A percentile compares a stretch with the other conserved stretches of the same genome.
Conservation (phyloP, 2,113 vertebrate species). For the Cottus gobio region DNA sequence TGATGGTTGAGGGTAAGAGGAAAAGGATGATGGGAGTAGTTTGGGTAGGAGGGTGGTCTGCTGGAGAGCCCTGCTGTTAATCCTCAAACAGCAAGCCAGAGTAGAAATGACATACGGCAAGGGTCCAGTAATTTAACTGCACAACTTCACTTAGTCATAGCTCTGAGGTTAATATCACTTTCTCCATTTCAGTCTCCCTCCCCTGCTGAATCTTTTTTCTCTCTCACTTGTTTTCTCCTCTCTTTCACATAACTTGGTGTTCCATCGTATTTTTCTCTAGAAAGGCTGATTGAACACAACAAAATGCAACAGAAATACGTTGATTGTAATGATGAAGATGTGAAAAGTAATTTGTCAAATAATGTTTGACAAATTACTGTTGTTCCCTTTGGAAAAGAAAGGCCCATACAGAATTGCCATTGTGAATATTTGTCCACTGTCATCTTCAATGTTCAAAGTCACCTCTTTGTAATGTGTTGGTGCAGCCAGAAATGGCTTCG, state of each 20-base stretch:
- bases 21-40: conserved; percentile 40
- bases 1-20: conserved; percentile 30
- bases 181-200: conserved; percentile 30
- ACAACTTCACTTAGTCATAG: conserved; percentile 55
- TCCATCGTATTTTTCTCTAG: background rate
- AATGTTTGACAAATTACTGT: too few species aligned
- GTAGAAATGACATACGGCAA: conserved; percentile 59
- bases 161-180: conserved; percentile 52
- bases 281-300: background rate
- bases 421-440: background rate
- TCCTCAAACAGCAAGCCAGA: conserved; percentile 62
- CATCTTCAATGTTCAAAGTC: background rate
- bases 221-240: background rate
- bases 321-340: conserved; percentile 1
- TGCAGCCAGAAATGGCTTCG: conserved; percentile 11
- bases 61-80: conserved; percentile 62
- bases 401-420: background rate
- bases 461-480: conserved; percentile 12
- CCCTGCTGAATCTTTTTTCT: conserved; percentile 4
- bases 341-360: conserved; percentile 16
- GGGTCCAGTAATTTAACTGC: conserved; percentile 54
- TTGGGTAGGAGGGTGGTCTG: conserved; percentile 47
- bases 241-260: background rate
- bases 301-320: background rate
- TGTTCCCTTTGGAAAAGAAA: conserved; percentile 7